phyloP scores from a whole-genome alignment of 2,113 vertebrate genomes.

The Carettochelys insculpta region DNA sequence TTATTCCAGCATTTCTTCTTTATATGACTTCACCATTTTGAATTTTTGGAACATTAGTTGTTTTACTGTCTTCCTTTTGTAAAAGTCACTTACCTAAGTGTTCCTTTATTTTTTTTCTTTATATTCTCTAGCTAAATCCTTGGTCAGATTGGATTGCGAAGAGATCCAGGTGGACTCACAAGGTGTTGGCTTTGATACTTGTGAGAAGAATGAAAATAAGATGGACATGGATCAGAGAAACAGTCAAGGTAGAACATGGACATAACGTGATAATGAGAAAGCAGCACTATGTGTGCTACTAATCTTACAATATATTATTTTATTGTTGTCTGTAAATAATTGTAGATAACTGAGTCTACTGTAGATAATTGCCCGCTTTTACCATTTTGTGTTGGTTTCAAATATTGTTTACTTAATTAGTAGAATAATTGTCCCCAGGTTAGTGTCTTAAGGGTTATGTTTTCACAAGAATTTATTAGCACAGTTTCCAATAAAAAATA shows the following conservation, averaged over 20 bases:
- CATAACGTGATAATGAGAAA: constrained; percentile 37
- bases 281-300: neutral
- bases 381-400: constrained; percentile 10
- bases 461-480: constrained; percentile 50
- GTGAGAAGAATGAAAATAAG: constrained; percentile 77
- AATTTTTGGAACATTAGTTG: constrained; percentile 40
- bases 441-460: neutral
- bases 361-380: constrained; percentile 4
- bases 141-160: constrained; percentile 75
- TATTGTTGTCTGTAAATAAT: constrained; percentile 60
- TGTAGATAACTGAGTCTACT: constrained; percentile 28
- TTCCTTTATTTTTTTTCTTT: constrained; percentile 15
- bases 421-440: constrained; percentile 15
- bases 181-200: constrained; percentile 78
- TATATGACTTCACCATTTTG: constrained; percentile 63
- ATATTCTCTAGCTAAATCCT: constrained; percentile 71
- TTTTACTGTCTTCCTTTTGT: constrained; percentile 19
- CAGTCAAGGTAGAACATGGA: constrained; percentile 77
- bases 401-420: constrained; percentile 17
- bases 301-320: neutral
- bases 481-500: constrained; percentile 53
- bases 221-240: constrained; percentile 77
- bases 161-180: constrained; percentile 79
- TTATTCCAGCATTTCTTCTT: constrained; percentile 41
- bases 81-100: constrained; percentile 30